Base-by-base conservation (phyloP, 1,140 invertebrate genomes). In the Pissodes strobi region DNA sequence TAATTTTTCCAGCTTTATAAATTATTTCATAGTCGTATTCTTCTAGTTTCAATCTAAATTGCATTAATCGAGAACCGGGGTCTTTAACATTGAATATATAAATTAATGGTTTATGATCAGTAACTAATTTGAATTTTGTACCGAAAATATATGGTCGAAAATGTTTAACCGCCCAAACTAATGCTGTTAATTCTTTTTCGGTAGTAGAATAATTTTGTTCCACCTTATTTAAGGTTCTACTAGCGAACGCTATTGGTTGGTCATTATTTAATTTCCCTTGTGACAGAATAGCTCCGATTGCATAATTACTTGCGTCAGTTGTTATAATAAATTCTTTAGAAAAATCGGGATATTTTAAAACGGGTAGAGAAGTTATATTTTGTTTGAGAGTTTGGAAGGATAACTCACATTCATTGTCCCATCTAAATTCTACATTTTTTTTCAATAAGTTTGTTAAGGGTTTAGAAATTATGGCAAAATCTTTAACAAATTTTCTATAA, bases 21-120 rank as follows among this genome's bases (percentile, higher is more conserved):
- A n/a, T n/a, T n/a, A n/a, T n/a, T n/a, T n/a, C n/a, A n/a, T n/a
- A n/a, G n/a, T n/a, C n/a, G n/a, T n/a, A n/a, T n/a, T n/a, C n/a
- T n/a, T n/a, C n/a, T n/a, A n/a, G n/a, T n/a, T n/a, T n/a, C n/a
- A n/a, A n/a, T n/a, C 19, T 65, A 12, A 62, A 81, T 45, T 75
- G 55, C 1, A 72, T 67, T 9, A 81, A 56, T 55, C 77, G 27
- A 46, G 64, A 63, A 0, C 53, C 67, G 10, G 70, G 68, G 25
- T 78, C 70, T 53, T 75, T 78, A 0, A 77, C 69, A 2, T 69
- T 64, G 15, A 67, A 63, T 5, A 81, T 52, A 69, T 73, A 81
- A n/a, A 51, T 57, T 18, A 81, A 63, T 0, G 76, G 69, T 51
- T 73, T 69, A 46, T 81, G 78, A 49, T 82, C 79, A 0, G 78